Evolutionary conservation across 2,888 invertebrate species (phyloP), one percentile per base, ranked within the genome.

Genomic region (Odontomyia ornata): DNA sequence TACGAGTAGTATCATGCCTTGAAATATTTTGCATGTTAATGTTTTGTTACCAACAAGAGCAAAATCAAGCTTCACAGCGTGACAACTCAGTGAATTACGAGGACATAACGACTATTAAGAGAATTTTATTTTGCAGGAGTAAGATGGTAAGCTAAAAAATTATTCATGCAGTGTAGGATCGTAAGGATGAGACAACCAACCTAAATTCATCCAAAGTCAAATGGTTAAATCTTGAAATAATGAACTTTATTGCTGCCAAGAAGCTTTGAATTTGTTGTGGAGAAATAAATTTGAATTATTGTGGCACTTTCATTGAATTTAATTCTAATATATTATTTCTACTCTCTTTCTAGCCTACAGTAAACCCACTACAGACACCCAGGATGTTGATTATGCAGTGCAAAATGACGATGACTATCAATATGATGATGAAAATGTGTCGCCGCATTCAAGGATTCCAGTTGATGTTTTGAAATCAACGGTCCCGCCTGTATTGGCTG

Each of bases 401-500:
- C 64, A 64, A 46, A 27, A 27, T 46, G 75, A 75, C 15, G 64
- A 62, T n/a, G 75, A 75, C 52, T 75, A 75, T 21, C 75, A 75
- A 18, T 75, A 78, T 21, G 77, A 78, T 56, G 78, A 78, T n/a
- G 77, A 75, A 0, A 72, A 47, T 13, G 52, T 75, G 11, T 62
- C 78, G 5, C 75, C 75, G 43, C 62, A 71, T 3, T 73, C 62
- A 18, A 75, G 73, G 13, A 73, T 62, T 18, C 75, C 78, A 23
- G 75, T 71, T 5, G 57, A 75, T 11, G 77, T 75, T n/a, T 27
- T 75, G 13, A 62, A 71, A 57, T 71, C 77, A 11, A 78, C 78
- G 62, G 71, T 75, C 5, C 64, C 78, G 7, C 78, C 78, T n/a
- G 30, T 21, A 1, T 76, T 78, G 13, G 64, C 67, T 7, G 43